Base-by-base conservation (phyloP, 2,888 invertebrate species). In the Cyrtodaria siliqua region DNA sequence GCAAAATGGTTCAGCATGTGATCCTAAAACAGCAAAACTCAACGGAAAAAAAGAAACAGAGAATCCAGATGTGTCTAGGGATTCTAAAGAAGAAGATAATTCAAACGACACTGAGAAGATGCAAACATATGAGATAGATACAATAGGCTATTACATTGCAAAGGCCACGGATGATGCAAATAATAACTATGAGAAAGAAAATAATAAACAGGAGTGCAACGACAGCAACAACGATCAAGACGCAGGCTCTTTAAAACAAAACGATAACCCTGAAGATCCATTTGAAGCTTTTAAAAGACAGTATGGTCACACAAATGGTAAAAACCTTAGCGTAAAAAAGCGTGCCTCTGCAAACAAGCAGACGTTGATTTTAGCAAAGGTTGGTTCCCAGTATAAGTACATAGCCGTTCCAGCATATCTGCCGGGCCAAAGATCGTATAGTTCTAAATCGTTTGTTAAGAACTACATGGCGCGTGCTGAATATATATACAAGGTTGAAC, bases 391-490 rank as follows among this genome's bases (percentile, higher is more conserved):
- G 50, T 79, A 67, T 40, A 70, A 71, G 38, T 74, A 75, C 16
- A 20, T 75, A 16, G 67, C 79, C 0, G 75, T 79, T 0, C 79
- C 79, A 2, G 74, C 79, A 1, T 79, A 79, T 26, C 57, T 79
- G 2, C 79, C 79, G 0, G 61, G 71, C 9, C 79, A 79, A 44
- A 70, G 47, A 20, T 27, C 67, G 4, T 75, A 75, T 56, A 57
- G 47, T n/a, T 49, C 79, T 16, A 71, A 27, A 18, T 24, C 68
- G 8, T 71, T 74, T 40, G 68, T 59, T 2, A 67, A 71, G 55
- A 62, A 62, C 18, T 71, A 75, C 24, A 71, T 75, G 49, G 67
- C 67, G 42, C 55, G 66, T 29, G 44, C 70, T 3, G 55, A 52
- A 33, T 29, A 24, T 20, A 27, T 76, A 20, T 61, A 70, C 56